phyloP scores from a whole-genome alignment of 2,113 vertebrate genomes.

The Pangasianodon hypophthalmus region DNA sequence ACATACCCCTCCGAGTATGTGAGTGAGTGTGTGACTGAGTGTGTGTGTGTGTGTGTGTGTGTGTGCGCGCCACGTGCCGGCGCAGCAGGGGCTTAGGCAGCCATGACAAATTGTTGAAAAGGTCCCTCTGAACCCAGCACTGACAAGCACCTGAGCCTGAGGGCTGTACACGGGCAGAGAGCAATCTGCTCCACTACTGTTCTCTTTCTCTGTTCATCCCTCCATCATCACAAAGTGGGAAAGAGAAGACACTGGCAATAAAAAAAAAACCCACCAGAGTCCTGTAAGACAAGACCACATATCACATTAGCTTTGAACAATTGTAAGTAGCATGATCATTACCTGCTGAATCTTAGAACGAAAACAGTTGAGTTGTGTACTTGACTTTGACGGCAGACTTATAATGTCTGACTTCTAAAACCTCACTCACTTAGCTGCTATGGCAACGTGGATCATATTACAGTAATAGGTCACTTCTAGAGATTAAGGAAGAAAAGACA shows the following conservation, averaged over 20 bases:
- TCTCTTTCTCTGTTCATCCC: slow-evolving; percentile 31
- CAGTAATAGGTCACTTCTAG: slow-evolving; percentile 67
- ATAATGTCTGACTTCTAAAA: slow-evolving; percentile 53
- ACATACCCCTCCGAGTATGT: slow-evolving; percentile 46
- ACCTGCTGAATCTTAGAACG: not conserved
- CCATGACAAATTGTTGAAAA: slow-evolving; percentile 97
- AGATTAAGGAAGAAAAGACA: slow-evolving; percentile 50
- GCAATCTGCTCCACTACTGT: slow-evolving; percentile 51
- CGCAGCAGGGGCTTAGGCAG: slow-evolving; percentile 85
- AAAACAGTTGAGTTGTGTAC: slow-evolving; percentile 35
- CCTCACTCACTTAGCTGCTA: slow-evolving; percentile 69
- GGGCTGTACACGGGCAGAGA: slow-evolving; percentile 57
- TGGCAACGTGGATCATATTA: slow-evolving; percentile 73
- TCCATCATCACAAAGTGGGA: slow-evolving; percentile 40
- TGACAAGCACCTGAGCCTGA: slow-evolving; percentile 92
- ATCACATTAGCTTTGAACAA: slow-evolving; percentile 12
- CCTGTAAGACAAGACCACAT: not conserved
- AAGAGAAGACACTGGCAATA: slow-evolving; percentile 15
- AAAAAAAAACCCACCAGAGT: not conserved
- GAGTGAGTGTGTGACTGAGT: slow-evolving; percentile 60
- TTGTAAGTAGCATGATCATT: not conserved
- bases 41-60: slow-evolving; percentile 55
- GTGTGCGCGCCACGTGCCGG: slow-evolving; percentile 83
- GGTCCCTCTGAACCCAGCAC: slow-evolving; percentile 80
- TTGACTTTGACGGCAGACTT: slow-evolving; percentile 60